Conservation (phyloP, 2,113 vertebrate species). For the Nicator chloris region DNA sequence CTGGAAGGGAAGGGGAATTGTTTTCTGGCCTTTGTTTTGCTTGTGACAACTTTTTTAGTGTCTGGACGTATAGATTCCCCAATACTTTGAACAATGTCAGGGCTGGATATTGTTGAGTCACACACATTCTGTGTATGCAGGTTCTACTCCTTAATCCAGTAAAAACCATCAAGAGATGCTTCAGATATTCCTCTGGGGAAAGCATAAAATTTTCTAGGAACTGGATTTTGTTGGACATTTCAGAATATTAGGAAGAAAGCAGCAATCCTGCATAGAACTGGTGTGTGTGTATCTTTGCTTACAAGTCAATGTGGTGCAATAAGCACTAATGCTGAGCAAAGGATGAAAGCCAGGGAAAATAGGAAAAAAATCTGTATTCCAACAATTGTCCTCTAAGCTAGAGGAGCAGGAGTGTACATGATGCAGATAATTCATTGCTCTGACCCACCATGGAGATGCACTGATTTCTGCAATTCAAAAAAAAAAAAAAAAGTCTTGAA, state of each 20-base stretch:
- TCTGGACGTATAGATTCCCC: not conserved
- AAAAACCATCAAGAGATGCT: not conserved
- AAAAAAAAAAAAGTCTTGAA: not conserved
- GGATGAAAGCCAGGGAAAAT: not conserved
- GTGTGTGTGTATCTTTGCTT: not conserved
- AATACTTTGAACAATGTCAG: not conserved
- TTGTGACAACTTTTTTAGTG: not conserved
- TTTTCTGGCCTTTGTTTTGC: not conserved
- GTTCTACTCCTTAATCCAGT: not conserved
- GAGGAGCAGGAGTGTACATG: fast-evolving
- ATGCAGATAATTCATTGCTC: not conserved
- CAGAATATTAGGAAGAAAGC: not conserved
- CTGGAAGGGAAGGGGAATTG: not conserved
- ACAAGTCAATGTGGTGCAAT: not conserved
- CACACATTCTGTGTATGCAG: not conserved
- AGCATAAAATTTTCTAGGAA: not conserved
- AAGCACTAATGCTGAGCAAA: not conserved
- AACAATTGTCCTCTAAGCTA: not conserved
- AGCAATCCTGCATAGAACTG: not conserved
- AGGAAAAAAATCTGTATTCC: not conserved
- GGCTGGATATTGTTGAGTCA: not conserved
- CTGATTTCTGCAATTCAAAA: not conserved
- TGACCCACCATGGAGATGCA: not conserved
- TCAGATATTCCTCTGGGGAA: not conserved
- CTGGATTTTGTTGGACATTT: not conserved